Percentiles rank a stretch among this genome's conserved stretches.
Conservation (phyloP, 1,140 invertebrate species). For the Habropoda laboriosa region DNA sequence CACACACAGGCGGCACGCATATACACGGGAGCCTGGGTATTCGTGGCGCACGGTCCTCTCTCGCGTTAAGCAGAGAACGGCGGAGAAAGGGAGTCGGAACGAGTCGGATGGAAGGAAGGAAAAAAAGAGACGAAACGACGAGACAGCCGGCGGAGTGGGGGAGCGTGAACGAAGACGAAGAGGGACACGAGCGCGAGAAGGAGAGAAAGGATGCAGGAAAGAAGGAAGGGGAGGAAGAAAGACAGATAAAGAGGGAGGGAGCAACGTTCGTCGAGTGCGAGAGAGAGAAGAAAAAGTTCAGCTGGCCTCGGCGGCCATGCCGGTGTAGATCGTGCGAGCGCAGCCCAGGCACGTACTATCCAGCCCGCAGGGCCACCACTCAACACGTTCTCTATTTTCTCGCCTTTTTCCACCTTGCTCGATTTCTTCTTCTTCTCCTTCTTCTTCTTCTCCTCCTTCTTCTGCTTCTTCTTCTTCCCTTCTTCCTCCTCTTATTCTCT, state of each 20-base stretch:
- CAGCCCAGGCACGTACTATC: conserved; percentile 70
- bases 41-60: conserved; percentile 35
- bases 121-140: conserved; percentile 52
- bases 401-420: conserved; percentile 16
- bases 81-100: conserved; percentile 42
- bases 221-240: conserved; percentile 30
- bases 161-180: conserved; percentile 10
- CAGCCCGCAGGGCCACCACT: conserved; percentile 34
- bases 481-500: conserved; percentile 16
- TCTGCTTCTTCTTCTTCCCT: background rate
- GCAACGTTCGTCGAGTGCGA: conserved; percentile 35
- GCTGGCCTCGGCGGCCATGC: conserved; percentile 79
- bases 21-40: conserved; percentile 28
- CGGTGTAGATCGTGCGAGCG: conserved; percentile 71
- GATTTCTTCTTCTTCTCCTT: conserved; percentile 13
- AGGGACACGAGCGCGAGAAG: background rate
- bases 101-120: conserved; percentile 43
- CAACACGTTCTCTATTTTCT: conserved; percentile 27
- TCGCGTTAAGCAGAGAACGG: conserved; percentile 31
- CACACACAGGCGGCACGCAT: background rate
- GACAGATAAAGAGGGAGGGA: conserved; percentile 41
- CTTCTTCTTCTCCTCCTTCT: conserved; percentile 1
- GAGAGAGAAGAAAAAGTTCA: conserved; percentile 68
- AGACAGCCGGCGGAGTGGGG: conserved; percentile 6
- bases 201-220: conserved; percentile 25